phyloP scores from a whole-genome alignment of 2,797 vertebrate species.

The Argya squamiceps region DNA sequence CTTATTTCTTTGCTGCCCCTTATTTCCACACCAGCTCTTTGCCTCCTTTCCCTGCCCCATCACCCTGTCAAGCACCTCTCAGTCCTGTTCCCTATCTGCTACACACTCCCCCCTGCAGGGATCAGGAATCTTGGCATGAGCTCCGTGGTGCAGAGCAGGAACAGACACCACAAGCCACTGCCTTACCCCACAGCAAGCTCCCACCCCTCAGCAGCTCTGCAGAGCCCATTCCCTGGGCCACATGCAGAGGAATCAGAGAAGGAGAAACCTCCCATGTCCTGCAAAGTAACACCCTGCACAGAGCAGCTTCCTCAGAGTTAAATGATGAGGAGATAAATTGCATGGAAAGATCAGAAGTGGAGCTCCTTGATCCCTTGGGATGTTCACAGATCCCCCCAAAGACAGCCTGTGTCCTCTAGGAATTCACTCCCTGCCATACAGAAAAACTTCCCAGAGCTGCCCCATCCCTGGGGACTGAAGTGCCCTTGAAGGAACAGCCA shows the following conservation, averaged over 20 bases:
- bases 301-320: fast-evolving
- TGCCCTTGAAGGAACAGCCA: neutral
- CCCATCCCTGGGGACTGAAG: fast-evolving
- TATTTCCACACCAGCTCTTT: neutral
- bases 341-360: neutral
- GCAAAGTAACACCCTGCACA: neutral
- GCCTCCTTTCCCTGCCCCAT: neutral
- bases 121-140: neutral
- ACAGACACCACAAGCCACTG: neutral
- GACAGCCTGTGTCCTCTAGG: neutral
- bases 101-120: neutral
- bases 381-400: neutral
- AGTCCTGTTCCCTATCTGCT: neutral
- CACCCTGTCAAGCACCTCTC: neutral
- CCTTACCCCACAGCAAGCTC: neutral
- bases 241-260: fast-evolving
- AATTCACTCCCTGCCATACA: neutral
- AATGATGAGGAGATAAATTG: neutral
- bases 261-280: neutral
- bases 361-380: neutral
- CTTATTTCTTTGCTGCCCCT: neutral
- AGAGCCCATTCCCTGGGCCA: neutral
- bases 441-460: neutral
- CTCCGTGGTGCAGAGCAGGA: neutral
- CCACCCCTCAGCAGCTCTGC: neutral